Evolutionary conservation across 2,113 vertebrate species (phyloP), one percentile per base, ranked within the genome.

Genomic region (Rhinogobius similis): DNA sequence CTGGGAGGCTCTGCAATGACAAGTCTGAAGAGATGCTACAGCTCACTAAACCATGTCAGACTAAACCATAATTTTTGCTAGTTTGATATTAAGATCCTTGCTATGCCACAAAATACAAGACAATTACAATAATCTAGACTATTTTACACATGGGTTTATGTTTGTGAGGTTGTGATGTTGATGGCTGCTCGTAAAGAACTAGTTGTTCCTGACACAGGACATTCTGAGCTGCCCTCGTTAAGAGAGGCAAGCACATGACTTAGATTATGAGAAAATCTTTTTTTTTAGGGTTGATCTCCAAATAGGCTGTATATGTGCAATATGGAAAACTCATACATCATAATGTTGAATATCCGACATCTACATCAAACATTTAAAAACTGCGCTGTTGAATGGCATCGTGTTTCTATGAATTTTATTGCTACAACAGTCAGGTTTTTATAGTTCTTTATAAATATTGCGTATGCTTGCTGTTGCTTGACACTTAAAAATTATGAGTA

Each of bases 1-100:
- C 76, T 86, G 82, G 61, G 56, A 10, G 21, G n/a, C n/a, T n/a
- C 43, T 14, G 58, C n/a, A 68, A 70, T 73, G 48, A 64, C 62
- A 70, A 72, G 55, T 29, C 63, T 64, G 3, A 46, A 44, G 4
- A 20, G 70, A 73, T 65, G 62, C n/a, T 56, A 43, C 68, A 23
- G 71, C 48, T 65, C 58, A 55, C 27, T 23, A 24, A 63, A 41
- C 5, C 10, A 24, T 38, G 16, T 36, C 29, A 62, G 36, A 55
- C 14, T 26, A 14, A 21, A n/a, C 7, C n/a, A n/a, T 36, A 58
- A 7, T 58, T 58, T 58, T 26, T 29, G 16, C 55, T 27, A 14
- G 43, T 46, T 58, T 26, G 27, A 24, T 58, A 10, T 61, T 61
- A 14, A n/a, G 23, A 23, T 12, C 4, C 4, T 16, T 61, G n/a